phyloP scores from a whole-genome alignment of 2,797 vertebrate species.

The Enteromius mattozi region DNA sequence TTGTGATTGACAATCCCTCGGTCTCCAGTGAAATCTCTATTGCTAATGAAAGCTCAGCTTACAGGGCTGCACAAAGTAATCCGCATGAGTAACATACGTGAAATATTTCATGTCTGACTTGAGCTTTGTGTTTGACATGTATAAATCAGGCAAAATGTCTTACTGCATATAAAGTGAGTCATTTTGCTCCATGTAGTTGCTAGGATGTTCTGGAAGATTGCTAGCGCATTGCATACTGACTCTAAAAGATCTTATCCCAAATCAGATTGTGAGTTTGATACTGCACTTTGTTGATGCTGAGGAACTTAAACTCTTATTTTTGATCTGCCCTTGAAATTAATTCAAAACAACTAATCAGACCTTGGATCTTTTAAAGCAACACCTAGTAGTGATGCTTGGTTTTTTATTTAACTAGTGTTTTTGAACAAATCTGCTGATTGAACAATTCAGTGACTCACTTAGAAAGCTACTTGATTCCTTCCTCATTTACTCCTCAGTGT shows the following conservation, averaged over 20 bases:
- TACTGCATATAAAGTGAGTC: neutral
- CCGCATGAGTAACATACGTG: conserved; percentile 1
- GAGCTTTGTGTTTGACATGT: neutral
- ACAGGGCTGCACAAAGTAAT: conserved; percentile 3
- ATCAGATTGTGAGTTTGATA: neutral
- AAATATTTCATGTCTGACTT: neutral
- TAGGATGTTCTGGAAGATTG: neutral
- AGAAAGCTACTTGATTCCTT: neutral
- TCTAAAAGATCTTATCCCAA: neutral
- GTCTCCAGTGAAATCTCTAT: conserved; percentile 27
- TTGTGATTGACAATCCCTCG: conserved; percentile 18
- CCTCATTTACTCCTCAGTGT: neutral
- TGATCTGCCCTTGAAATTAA: neutral
- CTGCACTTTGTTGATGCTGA: neutral
- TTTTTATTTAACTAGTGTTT: neutral
- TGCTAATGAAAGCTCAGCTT: conserved; percentile 23
- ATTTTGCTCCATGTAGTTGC: neutral
- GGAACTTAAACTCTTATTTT: neutral
- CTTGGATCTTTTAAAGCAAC: neutral
- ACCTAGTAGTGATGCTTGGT: neutral
- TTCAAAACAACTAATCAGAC: neutral
- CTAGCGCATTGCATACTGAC: neutral
- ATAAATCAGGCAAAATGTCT: conserved; percentile 5
- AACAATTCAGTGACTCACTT: neutral
- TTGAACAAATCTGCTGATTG: neutral